A percentile compares a stretch with the other conserved stretches of the same genome.
Conservation (phyloP, 2,888 invertebrate genomes). For the Cybosia mesomella region DNA sequence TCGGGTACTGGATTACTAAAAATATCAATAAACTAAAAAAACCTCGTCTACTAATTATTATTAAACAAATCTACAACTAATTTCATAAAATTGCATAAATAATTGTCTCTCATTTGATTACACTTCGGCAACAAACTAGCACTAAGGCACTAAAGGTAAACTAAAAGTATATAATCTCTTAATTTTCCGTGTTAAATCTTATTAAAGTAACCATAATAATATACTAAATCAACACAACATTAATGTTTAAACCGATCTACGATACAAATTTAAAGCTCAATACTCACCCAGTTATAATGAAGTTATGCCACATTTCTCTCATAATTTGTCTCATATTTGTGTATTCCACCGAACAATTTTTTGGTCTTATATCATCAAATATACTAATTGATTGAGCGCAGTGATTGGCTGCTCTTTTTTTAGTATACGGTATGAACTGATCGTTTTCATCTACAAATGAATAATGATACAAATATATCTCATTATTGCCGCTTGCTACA, state of each 20-base stretch:
- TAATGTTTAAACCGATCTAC: not conserved
- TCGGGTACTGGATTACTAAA: slow-evolving; percentile 16
- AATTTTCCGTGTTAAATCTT: too few species aligned
- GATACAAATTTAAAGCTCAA: not conserved
- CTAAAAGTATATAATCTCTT: too few species aligned
- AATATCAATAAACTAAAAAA: not conserved
- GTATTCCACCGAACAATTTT: slow-evolving; percentile 8
- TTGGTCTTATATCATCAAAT: slow-evolving; percentile 16
- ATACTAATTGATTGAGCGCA: slow-evolving; percentile 16
- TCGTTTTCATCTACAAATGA: slow-evolving; percentile 20
- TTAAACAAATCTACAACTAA: not conserved
- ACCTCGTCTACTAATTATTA: not conserved
- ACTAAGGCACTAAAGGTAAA: too few species aligned
- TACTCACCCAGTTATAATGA: slow-evolving; percentile 11
- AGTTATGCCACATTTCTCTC: slow-evolving; percentile 17
- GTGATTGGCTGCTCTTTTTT: slow-evolving; percentile 11
- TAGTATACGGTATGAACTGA: slow-evolving; percentile 9
- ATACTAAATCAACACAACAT: too few species aligned
- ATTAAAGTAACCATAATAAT: too few species aligned
- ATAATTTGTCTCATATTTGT: slow-evolving; percentile 13
- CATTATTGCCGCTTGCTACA: slow-evolving; percentile 10
- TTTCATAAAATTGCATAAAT: not conserved
- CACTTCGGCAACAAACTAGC: too few species aligned
- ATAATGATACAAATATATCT: slow-evolving; percentile 20
- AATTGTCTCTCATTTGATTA: not conserved